Evolutionary conservation across 2,113 vertebrate genomes (phyloP).

Genomic region (Gopherus evgoodei): DNA sequence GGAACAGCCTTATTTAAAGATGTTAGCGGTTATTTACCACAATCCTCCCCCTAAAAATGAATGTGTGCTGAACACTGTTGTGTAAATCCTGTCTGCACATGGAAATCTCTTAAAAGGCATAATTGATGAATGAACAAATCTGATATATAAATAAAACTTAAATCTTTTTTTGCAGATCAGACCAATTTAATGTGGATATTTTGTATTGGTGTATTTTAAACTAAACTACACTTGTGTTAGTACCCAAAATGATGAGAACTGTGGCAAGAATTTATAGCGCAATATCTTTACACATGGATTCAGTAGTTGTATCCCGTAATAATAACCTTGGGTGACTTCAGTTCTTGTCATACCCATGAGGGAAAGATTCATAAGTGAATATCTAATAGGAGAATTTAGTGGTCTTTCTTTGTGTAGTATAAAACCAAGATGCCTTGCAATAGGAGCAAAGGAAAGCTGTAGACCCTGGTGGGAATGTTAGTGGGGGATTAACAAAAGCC

Average conservation of each 20-base stretch:
- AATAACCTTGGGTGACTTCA: neutral
- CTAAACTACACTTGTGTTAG: neutral
- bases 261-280: neutral
- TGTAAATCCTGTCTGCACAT: neutral
- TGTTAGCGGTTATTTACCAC: neutral
- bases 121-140: neutral
- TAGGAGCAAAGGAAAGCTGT: constrained; percentile 49
- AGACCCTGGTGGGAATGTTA: constrained; percentile 34
- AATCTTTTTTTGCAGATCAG: neutral
- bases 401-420: neutral
- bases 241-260: neutral
- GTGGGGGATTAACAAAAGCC: constrained; percentile 58
- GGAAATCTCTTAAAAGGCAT: neutral
- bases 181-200: neutral
- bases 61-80: neutral
- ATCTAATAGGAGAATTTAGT: constrained; percentile 31
- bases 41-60: neutral
- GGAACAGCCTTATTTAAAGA: neutral
- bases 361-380: neutral
- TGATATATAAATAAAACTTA: neutral
- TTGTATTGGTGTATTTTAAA: neutral
- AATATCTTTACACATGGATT: too few relatives aligned
- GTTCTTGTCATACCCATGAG: neutral
- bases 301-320: neutral
- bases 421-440: constrained; percentile 13